phyloP scores from a whole-genome alignment of 1,140 invertebrate species.

The Leptinotarsa texana region DNA sequence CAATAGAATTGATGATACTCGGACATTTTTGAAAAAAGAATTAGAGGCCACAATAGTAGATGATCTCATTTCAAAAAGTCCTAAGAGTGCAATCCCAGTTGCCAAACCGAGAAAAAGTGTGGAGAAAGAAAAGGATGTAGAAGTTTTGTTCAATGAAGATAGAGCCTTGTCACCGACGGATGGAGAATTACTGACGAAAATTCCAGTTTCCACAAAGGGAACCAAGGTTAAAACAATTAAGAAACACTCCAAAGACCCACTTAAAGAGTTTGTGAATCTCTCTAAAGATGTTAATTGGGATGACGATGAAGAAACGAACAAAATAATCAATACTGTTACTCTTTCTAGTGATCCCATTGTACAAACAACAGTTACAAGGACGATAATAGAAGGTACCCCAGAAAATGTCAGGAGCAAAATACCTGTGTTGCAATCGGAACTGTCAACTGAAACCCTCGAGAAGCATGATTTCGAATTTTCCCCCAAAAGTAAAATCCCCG shows the following conservation, averaged over 20 bases:
- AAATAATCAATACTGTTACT: slow-evolving; percentile 53
- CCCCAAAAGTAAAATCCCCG: slow-evolving; percentile 57
- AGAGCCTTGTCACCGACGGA: slow-evolving; percentile 39
- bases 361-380: slow-evolving; percentile 52
- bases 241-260: slow-evolving; percentile 56
- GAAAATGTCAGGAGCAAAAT: slow-evolving; percentile 47
- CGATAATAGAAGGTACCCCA: slow-evolving; percentile 38
- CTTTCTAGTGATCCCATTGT: slow-evolving; percentile 56
- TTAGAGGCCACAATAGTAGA: slow-evolving; percentile 32
- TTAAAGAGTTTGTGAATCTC: slow-evolving; percentile 54
- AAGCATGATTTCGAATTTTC: slow-evolving; percentile 29
- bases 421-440: slow-evolving; percentile 37
- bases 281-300: slow-evolving; percentile 57
- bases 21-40: slow-evolving; percentile 36
- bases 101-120: slow-evolving; percentile 41
- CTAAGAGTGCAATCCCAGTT: slow-evolving; percentile 43
- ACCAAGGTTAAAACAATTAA: slow-evolving; percentile 56
- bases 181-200: slow-evolving; percentile 50
- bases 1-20: slow-evolving; percentile 5
- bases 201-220: slow-evolving; percentile 47
- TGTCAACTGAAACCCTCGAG: slow-evolving; percentile 29
- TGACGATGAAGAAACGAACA: slow-evolving; percentile 52
- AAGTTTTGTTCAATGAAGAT: slow-evolving; percentile 3
- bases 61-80: slow-evolving; percentile 30
- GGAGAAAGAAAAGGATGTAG: slow-evolving; percentile 35